Percentiles rank a stretch among this genome's conserved stretches.
Conservation (phyloP, 2,797 vertebrate genomes). For the Pseudotriccus pelzelni region DNA sequence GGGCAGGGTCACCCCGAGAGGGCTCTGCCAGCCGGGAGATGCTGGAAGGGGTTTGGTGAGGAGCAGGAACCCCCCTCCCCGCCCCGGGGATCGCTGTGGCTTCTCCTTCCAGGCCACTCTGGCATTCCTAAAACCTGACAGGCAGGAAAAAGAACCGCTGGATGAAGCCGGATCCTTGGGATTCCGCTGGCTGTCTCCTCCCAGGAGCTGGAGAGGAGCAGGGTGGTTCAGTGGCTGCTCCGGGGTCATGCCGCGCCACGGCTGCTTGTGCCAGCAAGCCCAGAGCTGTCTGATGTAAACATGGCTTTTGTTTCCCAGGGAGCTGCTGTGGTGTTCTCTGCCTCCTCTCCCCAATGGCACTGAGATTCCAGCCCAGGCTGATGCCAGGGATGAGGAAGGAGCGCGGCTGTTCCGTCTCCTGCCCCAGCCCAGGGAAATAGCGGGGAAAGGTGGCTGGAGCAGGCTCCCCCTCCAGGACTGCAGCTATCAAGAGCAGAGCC, state of each 20-base stretch:
- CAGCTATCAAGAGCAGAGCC: constrained; percentile 46
- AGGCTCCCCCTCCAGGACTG: constrained; percentile 17
- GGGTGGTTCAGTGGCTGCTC: rapidly evolving
- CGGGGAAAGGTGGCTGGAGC: neutral
- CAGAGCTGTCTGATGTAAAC: neutral
- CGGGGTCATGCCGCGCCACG: rapidly evolving
- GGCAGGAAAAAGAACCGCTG: neutral
- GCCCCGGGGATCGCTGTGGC: neutral
- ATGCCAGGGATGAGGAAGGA: neutral
- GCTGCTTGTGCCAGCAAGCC: neutral
- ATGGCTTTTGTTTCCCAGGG: constrained; percentile 42
- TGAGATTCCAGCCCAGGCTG: neutral
- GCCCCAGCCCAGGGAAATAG: neutral
- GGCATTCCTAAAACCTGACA: neutral
- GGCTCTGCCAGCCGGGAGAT: neutral
- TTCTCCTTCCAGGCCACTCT: neutral
- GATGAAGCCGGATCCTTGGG: neutral
- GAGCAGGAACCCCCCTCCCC: neutral
- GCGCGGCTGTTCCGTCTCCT: neutral
- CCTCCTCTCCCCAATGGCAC: neutral
- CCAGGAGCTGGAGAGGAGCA: neutral
- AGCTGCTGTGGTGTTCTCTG: neutral
- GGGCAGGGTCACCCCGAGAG: neutral
- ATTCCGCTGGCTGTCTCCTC: neutral
- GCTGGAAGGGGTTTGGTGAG: neutral